Evolutionary conservation across 2,888 invertebrate species (phyloP).

Genomic region (Priocnemis perturbator): DNA sequence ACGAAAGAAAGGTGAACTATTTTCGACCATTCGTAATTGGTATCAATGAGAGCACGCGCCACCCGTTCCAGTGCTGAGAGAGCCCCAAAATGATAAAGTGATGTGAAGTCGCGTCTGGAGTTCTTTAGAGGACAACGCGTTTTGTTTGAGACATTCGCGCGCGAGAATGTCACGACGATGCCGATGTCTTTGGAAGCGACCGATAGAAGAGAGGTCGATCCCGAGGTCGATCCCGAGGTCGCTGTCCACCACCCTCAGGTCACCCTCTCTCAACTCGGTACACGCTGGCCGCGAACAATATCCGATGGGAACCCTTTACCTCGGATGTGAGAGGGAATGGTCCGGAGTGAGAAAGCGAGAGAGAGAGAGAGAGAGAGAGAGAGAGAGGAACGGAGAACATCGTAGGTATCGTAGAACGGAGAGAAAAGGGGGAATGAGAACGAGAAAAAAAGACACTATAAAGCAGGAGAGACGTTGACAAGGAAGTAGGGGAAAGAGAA

Average conservation of each 20-base stretch:
- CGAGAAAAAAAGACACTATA: not conserved
- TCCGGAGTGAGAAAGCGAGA: not conserved
- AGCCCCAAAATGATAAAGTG: too few species aligned
- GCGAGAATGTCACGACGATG: slow-evolving; percentile 25
- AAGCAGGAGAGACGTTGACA: slow-evolving; percentile 1
- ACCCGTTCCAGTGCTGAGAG: too few species aligned
- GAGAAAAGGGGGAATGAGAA: slow-evolving; percentile 4
- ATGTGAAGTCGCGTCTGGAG: too few species aligned
- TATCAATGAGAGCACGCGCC: too few species aligned
- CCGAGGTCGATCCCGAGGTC: slow-evolving; percentile 59
- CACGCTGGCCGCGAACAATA: slow-evolving; percentile 51
- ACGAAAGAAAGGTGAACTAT: too few species aligned
- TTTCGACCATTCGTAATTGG: too few species aligned
- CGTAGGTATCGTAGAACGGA: too few species aligned
- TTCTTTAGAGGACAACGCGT: too few species aligned
- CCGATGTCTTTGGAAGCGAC: slow-evolving; percentile 40
- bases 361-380: not conserved
- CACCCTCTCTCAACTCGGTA: slow-evolving; percentile 40
- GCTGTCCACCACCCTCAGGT: slow-evolving; percentile 59
- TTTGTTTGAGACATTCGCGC: not conserved
- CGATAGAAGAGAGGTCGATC: slow-evolving; percentile 50
- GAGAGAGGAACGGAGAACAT: too few species aligned
- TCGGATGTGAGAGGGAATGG: slow-evolving; percentile 22
- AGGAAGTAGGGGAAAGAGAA: slow-evolving; percentile 31
- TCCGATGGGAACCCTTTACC: slow-evolving; percentile 61